A percentile compares a stretch with the other conserved stretches of the same genome.
Evolutionary conservation across 1,140 invertebrate species (phyloP).

Genomic region (Drosophila quadrilineata): DNA sequence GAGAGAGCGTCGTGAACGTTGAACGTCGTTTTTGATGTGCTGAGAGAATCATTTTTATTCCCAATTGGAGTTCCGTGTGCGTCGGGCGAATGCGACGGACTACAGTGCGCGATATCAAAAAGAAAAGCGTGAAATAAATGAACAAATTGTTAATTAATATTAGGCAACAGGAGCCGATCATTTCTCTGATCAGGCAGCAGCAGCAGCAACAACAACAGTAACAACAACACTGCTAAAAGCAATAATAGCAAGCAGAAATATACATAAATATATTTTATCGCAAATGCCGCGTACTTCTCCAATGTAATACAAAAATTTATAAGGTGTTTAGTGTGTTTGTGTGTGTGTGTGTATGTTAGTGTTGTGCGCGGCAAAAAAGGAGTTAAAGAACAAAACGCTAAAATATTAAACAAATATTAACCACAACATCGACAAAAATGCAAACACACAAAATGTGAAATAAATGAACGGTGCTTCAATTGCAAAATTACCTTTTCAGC

Average conservation of each 20-base stretch:
- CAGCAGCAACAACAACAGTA: slow-evolving; percentile 16
- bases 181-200: slow-evolving; percentile 21
- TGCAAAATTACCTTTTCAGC: slow-evolving; percentile 20
- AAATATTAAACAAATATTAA: slow-evolving; percentile 27
- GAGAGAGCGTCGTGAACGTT: slow-evolving; percentile 14
- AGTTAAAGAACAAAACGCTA: slow-evolving; percentile 16
- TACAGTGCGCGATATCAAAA: slow-evolving; percentile 46
- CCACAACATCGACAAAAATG: slow-evolving; percentile 25
- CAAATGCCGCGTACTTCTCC: not conserved
- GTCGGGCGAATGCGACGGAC: slow-evolving; percentile 48
- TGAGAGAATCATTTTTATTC: slow-evolving; percentile 51
- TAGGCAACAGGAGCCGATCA: slow-evolving; percentile 40
- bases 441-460: slow-evolving; percentile 39
- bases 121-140: slow-evolving; percentile 40
- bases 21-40: slow-evolving; percentile 39
- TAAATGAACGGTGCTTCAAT: slow-evolving; percentile 52
- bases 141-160: slow-evolving; percentile 49
- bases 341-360: slow-evolving; percentile 21
- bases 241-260: no score
- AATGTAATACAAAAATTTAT: slow-evolving; percentile 16
- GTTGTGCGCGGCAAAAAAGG: slow-evolving; percentile 12
- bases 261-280: no score
- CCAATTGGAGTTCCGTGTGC: slow-evolving; percentile 55
- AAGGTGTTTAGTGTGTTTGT: slow-evolving; percentile 25
- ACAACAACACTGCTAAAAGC: slow-evolving; percentile 10